A percentile compares a stretch with the other conserved stretches of the same genome.
phyloP scores from a whole-genome alignment of 2,113 vertebrate genomes.

The Thamnaconus septentrionalis region DNA sequence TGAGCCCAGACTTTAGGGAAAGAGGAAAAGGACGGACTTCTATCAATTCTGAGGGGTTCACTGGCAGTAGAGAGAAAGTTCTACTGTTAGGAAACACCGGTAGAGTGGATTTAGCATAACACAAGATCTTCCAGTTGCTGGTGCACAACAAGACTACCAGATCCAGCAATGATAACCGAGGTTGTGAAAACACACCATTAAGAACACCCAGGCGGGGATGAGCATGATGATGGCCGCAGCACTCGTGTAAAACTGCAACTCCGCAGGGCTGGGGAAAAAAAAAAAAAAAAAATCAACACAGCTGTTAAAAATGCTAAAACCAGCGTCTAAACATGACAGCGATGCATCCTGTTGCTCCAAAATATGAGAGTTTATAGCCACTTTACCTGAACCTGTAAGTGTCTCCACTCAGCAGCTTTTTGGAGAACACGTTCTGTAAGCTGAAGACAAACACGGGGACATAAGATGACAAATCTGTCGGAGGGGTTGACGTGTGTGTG shows the following conservation, averaged over 20 bases:
- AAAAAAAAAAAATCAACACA: slow-evolving; percentile 1
- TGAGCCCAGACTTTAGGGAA: no score
- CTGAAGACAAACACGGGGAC: slow-evolving; percentile 64
- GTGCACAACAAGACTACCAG: no score
- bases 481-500: neutral
- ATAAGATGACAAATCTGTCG: neutral
- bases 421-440: slow-evolving; percentile 97
- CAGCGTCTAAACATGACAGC: neutral
- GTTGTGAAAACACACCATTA: slow-evolving; percentile 80
- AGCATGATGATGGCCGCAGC: slow-evolving; percentile 91
- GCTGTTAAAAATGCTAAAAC: neutral
- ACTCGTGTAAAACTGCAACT: slow-evolving; percentile 96
- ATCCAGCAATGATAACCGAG: no score
- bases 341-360: neutral
- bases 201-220: slow-evolving; percentile 91
- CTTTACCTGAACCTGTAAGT: slow-evolving; percentile 95
- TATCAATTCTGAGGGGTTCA: no score
- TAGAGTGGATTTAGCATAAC: neutral
- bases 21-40: no score
- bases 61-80: no score
- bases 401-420: slow-evolving; percentile 94
- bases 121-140: neutral
- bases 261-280: slow-evolving; percentile 79
- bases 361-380: neutral
- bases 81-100: neutral